Base-by-base conservation (phyloP, 2,888 invertebrate species). In the Drosophila leonis region DNA sequence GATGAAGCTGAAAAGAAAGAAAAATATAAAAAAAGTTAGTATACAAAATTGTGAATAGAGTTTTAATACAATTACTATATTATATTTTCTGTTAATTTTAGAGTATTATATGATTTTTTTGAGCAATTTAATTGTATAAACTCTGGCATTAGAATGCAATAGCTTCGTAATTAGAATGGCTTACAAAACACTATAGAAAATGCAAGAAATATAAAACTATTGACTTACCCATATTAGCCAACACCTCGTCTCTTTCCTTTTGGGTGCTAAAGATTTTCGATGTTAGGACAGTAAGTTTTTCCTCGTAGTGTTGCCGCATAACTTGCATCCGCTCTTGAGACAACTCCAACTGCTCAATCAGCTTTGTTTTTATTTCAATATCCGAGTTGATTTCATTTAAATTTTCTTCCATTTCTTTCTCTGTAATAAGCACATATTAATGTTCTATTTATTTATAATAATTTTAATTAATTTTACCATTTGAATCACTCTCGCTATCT, bases 291-390 rank as follows among this genome's bases (percentile, higher is more conserved):
- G 95, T 94, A 13, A 99, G 94, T 89, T 99, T 97, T 71, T 97
- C 97, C 93, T 99, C 99, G 93, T 99, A 99, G 91, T 98, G 98
- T 75, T 96, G 95, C 67, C 96, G 95, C 94, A 99, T 95, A 0
- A 96, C 95, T 59, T 97, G 96, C 91, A 99, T 94, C 54, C 98
- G 94, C 61, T 97, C 95, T 91, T 99, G 98, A 0, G 97, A 97
- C 65, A 96, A 93, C 92, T 99, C 99, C 78, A 99, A 93, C 90
- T 99, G 98, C 88, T 98, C 98, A 75, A 99, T 98, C 49, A 99
- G 94, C 65, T 97, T 96, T 81, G 98, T 97, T 92, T 99, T 99
- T 63, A 98, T 97, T 91, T 97, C 97, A 78, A 99, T 99, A 93
- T 99, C 98, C 52, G 97, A 97, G 65, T 98, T 98, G 18, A 99